phyloP scores from a whole-genome alignment of 2,113 vertebrate genomes.

The Notechis scutatus region DNA sequence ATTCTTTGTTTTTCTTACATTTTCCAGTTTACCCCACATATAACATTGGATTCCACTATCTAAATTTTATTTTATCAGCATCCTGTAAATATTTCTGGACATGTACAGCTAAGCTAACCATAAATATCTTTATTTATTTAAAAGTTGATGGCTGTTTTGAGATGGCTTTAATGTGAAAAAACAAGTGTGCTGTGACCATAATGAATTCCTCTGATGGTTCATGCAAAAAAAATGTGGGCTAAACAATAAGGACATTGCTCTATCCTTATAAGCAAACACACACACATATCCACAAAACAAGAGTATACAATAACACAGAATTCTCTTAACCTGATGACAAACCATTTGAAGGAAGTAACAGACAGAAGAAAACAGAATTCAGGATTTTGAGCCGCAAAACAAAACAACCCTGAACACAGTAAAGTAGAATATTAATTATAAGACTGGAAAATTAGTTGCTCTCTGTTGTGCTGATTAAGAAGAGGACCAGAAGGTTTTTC shows the following conservation, averaged over 20 bases:
- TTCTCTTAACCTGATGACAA: conserved; percentile 1
- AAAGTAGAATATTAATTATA: neutral
- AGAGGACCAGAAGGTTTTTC: neutral
- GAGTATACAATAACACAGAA: neutral
- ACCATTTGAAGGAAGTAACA: neutral
- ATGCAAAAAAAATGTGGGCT: conserved; percentile 15
- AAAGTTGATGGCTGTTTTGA: conserved; percentile 34
- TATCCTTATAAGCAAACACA: conserved; percentile 11
- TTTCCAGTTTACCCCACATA: neutral
- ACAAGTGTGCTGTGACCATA: neutral
- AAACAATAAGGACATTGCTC: conserved; percentile 2
- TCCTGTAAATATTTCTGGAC: conserved; percentile 3
- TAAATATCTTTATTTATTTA: neutral
- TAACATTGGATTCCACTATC: neutral
- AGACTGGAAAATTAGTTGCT: neutral
- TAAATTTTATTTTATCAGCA: neutral
- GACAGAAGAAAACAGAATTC: neutral
- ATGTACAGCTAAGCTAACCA: conserved; percentile 4
- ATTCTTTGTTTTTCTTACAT: neutral
- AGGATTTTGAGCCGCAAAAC: neutral
- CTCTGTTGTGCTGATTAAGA: neutral
- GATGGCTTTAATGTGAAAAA: conserved; percentile 18
- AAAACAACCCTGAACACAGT: neutral
- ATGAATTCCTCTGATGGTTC: conserved; percentile 2
- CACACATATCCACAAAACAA: neutral